A percentile compares a stretch with the other conserved stretches of the same genome.
These are phyloP conservation scores for Taurulus bubalis DNA, from an alignment of 2,113 vertebrate species.

Conservation along the genomic window DNA sequence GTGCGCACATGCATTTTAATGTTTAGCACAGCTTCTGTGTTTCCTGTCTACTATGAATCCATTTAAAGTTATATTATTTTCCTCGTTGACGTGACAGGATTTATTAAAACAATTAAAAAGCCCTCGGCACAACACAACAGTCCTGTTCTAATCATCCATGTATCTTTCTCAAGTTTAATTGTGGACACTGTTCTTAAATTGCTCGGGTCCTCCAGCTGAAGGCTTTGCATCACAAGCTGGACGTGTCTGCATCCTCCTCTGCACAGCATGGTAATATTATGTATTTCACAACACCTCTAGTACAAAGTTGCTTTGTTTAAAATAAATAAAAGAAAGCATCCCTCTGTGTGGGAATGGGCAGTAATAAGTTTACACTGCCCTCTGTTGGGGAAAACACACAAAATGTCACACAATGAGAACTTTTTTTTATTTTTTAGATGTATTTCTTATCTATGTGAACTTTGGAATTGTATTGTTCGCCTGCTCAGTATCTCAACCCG, in stretches of 20 bases:
- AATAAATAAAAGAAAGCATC: neutral
- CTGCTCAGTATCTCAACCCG: neutral
- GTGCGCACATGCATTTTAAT: neutral
- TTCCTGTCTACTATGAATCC: neutral
- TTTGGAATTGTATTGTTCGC: neutral
- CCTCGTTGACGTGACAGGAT: neutral
- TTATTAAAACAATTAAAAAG: neutral
- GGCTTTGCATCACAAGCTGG: neutral
- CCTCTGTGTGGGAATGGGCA: neutral
- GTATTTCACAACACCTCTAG: neutral
- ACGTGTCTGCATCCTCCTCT: neutral
- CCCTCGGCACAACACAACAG: neutral
- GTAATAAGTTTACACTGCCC: slow-evolving; percentile 8
- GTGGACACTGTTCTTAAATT: neutral
- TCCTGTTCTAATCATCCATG: neutral
- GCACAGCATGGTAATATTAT: neutral
- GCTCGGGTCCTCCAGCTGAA: no score
- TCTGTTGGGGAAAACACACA: slow-evolving; percentile 33
- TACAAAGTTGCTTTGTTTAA: neutral
- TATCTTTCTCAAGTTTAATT: neutral
- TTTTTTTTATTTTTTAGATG: neutral
- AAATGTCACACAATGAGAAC: neutral
- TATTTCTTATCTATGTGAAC: neutral
- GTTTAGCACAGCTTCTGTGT: neutral
- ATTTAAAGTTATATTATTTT: neutral